Evolutionary conservation across 2,888 invertebrate species (phyloP), one percentile per base, ranked within the genome.

Genomic region (Crocallis elinguaria): DNA sequence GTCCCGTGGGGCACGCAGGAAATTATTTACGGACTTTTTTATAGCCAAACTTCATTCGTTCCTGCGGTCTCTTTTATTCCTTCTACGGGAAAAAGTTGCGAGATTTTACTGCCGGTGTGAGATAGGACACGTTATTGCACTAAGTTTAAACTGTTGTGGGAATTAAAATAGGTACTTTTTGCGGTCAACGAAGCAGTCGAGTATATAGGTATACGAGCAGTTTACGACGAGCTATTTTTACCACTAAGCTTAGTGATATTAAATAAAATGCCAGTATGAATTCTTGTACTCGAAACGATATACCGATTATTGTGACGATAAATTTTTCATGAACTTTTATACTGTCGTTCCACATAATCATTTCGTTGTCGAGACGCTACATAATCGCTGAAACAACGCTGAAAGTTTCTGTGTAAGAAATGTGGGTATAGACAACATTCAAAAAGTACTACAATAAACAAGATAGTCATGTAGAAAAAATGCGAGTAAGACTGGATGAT

Each of bases 21-120:
- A 78, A 88, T 88, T 88, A 90, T 91, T 91, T 90, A 90, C 89
- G 84, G 80, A 73, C 78, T 84, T 79, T 84, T 91, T 91, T 91
- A 91, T 91, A 86, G 88, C 86, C 79, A 80, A 91, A 91, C 88
- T 91, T 90, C 88, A 89, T 86, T 87, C 90, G 82, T 80, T 84
- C 83, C 86, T 87, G 91, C 79, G 89, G 91, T 88, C 77, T 86
- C 85, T 84, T 87, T 88, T 90, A 89, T 89, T 86, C 86, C 77
- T 87, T 83, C 80, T 81, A 84, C 82, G 84, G 75, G 87, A 83
- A 88, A 89, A 90, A 90, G 87, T 91, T 89, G 85, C 62, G 75
- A 81, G 86, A 77, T 84, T 90, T 90, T 90, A 90, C 90, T 84
- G 76, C 86, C 88, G 85, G 88, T 88, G 88, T 84, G 90, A 88